These are phyloP conservation scores for Peromyscus maniculatus DNA, from an alignment of 2,113 vertebrate genomes.

Conservation along the genomic window DNA sequence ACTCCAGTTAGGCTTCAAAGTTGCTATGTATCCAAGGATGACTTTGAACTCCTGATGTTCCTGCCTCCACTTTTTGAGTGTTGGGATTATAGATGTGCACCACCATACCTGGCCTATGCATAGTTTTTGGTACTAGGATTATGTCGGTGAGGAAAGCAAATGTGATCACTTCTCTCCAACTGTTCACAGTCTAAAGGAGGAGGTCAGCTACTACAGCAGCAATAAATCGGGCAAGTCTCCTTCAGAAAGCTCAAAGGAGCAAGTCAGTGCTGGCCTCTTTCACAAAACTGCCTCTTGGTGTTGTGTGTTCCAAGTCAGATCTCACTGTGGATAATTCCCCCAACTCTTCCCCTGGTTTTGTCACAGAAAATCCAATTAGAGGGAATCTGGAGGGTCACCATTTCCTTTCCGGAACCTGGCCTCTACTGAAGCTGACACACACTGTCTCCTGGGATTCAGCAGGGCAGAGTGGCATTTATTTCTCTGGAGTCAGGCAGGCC, in stretches of 20 bases:
- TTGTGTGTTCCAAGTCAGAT: not conserved
- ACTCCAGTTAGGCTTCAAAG: not conserved
- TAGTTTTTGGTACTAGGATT: not conserved
- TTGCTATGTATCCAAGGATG: not conserved
- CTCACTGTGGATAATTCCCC: not conserved
- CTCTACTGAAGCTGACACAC: not conserved
- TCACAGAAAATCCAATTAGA: not conserved
- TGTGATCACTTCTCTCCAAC: not conserved
- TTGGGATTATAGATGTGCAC: not conserved
- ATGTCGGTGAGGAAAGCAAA: not conserved
- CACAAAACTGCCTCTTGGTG: not conserved
- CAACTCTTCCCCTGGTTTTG: not conserved
- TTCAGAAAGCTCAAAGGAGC: not conserved
- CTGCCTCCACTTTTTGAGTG: not conserved
- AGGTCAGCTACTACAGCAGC: not conserved
- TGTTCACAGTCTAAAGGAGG: not conserved
- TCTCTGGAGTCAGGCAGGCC: not conserved
- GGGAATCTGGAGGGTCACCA: conserved; percentile 11
- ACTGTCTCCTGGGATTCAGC: not conserved
- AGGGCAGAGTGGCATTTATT: not conserved
- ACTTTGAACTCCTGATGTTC: not conserved
- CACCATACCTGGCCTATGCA: not conserved
- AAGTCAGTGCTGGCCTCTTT: not conserved
- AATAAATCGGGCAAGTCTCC: not conserved
- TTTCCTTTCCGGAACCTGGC: not conserved